phyloP scores from a whole-genome alignment of 2,113 vertebrate species.

The Urocynchramus pylzowi region DNA sequence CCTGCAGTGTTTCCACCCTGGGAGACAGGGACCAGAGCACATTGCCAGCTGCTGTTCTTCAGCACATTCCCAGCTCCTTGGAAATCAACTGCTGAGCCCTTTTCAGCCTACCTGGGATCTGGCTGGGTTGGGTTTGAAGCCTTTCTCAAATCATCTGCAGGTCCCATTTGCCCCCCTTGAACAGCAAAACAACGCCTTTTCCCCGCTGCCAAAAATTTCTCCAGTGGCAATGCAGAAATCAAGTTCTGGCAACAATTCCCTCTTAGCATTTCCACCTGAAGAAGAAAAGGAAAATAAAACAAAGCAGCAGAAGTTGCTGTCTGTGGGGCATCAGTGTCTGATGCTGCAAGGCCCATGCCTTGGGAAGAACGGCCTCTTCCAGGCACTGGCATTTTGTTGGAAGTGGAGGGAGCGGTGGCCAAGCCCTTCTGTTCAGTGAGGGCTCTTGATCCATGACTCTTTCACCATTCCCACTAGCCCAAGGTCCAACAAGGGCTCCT shows the following conservation, averaged over 20 bases:
- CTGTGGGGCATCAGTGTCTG: neutral
- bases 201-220: neutral
- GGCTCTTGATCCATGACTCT: neutral
- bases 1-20: neutral
- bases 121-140: neutral
- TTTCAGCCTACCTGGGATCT: neutral
- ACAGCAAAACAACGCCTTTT: fast-evolving
- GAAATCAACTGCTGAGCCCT: neutral
- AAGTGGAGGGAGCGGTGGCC: neutral
- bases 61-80: neutral
- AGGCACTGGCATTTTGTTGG: neutral
- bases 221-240: fast-evolving
- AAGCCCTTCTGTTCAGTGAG: neutral
- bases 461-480: neutral
- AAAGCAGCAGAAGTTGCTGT: neutral
- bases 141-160: neutral
- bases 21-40: neutral
- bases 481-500: neutral
- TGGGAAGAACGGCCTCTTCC: neutral
- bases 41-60: neutral
- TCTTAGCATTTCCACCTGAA: neutral
- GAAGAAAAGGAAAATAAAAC: neutral
- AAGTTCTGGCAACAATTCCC: neutral
- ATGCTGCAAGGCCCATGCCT: neutral
- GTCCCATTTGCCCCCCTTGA: neutral